Evolutionary conservation across 2,888 invertebrate species (phyloP).

Genomic region (Reticulitermes lucifugus): DNA sequence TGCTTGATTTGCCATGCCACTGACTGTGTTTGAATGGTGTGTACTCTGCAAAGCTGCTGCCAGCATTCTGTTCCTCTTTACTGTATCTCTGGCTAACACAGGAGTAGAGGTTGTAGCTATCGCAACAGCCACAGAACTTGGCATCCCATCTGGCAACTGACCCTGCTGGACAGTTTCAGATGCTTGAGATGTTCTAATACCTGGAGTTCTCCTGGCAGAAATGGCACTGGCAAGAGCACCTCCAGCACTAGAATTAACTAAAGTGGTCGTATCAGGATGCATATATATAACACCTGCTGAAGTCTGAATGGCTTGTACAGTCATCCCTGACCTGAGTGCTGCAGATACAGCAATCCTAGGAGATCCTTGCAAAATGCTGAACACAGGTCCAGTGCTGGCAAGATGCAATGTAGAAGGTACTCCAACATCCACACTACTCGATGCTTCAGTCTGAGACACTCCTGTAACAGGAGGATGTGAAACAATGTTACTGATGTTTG

Average conservation of each 20-base stretch:
- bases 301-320: constrained; percentile 32
- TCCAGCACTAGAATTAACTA: constrained; percentile 18
- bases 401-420: constrained; percentile 20
- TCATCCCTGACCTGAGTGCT: constrained; percentile 29
- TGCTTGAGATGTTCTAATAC: constrained; percentile 11
- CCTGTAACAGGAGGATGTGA: not conserved
- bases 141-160: not conserved
- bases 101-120: constrained; percentile 10
- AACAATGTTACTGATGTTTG: constrained; percentile 50
- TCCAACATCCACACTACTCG: not conserved
- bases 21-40: not conserved
- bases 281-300: constrained; percentile 38
- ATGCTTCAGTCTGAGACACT: not conserved
- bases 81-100: constrained; percentile 19
- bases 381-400: constrained; percentile 1
- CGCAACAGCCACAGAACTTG: constrained; percentile 33
- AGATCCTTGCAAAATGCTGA: constrained; percentile 35
- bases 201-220: constrained; percentile 1
- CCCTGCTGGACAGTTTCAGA: not conserved
- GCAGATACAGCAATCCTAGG: constrained; percentile 29
- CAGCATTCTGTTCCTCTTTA: constrained; percentile 53
- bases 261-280: constrained; percentile 28
- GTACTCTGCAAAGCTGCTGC: constrained; percentile 63
- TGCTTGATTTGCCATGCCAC: not conserved
- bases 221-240: not conserved